Conservation (phyloP, 2,797 vertebrate genomes). For the Ciconia nigra region DNA sequence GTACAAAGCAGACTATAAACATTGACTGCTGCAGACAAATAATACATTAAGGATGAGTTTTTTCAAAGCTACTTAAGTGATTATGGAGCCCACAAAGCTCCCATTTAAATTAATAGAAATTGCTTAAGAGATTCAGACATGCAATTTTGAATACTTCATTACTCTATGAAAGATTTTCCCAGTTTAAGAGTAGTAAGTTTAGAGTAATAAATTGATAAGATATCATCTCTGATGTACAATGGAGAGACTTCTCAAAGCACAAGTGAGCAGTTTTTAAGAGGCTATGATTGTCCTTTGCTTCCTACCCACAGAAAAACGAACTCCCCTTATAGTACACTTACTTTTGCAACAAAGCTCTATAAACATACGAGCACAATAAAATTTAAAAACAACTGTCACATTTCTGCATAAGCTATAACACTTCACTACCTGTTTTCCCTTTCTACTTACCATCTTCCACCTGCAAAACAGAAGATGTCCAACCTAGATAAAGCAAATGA, state of each 20-base stretch:
- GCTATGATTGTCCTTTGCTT: background rate
- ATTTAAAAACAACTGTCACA: background rate
- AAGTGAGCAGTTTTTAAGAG: background rate
- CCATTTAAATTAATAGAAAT: background rate
- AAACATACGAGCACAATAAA: rapidly evolving
- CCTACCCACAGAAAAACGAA: background rate
- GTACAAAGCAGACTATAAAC: background rate
- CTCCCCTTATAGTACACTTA: rapidly evolving
- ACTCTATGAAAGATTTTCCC: background rate
- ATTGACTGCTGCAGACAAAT: background rate
- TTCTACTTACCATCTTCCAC: background rate
- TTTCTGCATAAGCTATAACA: background rate
- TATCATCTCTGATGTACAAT: background rate
- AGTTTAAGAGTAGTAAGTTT: background rate
- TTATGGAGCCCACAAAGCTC: background rate
- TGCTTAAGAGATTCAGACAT: no score
- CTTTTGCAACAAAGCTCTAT: background rate
- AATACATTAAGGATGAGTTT: background rate
- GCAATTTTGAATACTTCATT: background rate
- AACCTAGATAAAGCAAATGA: background rate
- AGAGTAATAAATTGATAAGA: background rate
- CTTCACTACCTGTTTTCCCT: background rate
- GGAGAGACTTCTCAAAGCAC: background rate
- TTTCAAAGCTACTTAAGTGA: background rate
- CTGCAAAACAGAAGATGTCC: background rate